Percentiles rank a stretch among this genome's conserved stretches.
phyloP scores from a whole-genome alignment of 2,113 vertebrate species.

The Scartelaos histophorus region DNA sequence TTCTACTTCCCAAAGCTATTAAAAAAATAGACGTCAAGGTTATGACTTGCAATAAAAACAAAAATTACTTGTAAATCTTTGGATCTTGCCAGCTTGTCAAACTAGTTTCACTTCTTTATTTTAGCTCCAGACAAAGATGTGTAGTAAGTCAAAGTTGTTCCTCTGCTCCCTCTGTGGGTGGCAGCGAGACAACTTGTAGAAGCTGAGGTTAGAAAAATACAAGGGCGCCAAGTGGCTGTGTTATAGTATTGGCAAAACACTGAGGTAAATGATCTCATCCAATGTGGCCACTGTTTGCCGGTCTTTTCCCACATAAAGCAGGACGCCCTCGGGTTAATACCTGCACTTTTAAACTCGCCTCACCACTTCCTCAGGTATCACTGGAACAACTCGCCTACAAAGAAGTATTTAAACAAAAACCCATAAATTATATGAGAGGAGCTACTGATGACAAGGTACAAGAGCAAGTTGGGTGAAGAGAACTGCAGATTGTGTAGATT shows the following conservation, averaged over 20 bases:
- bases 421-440: not conserved
- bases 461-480: not conserved
- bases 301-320: conserved; percentile 33
- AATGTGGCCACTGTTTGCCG: conserved; percentile 24
- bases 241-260: conserved; percentile 52
- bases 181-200: conserved; percentile 5
- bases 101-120: conserved; percentile 26
- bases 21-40: conserved; percentile 7
- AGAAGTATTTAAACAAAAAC: not conserved
- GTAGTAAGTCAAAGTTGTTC: conserved; percentile 33
- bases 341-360: not conserved
- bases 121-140: conserved; percentile 24
- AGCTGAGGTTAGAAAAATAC: conserved; percentile 25
- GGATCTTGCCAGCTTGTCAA: conserved; percentile 12
- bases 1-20: conserved; percentile 13
- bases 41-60: conserved; percentile 17
- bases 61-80: conserved; percentile 31
- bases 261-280: conserved; percentile 41
- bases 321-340: conserved; percentile 9
- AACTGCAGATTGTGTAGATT: conserved; percentile 1
- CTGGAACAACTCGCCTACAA: not conserved
- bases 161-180: conserved; percentile 25
- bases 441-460: not conserved
- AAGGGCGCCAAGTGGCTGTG: conserved; percentile 45
- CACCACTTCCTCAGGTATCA: not conserved